A percentile compares a stretch with the other conserved stretches of the same genome.
These are phyloP conservation scores for Acanthurus tractus DNA, from an alignment of 2,797 vertebrate genomes.

Conservation along the genomic window DNA sequence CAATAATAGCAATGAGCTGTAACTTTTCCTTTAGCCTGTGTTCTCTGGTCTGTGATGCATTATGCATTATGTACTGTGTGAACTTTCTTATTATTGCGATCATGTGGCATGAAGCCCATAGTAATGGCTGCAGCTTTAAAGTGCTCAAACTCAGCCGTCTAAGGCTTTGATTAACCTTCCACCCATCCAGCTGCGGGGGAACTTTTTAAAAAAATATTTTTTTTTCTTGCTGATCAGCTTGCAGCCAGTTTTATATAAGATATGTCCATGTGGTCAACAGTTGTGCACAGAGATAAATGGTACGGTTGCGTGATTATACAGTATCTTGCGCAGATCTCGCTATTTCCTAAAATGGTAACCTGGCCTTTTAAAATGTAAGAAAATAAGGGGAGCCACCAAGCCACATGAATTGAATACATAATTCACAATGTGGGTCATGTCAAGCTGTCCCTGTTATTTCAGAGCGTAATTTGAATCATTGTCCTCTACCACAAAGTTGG, in stretches of 20 bases:
- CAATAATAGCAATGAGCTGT: conserved; percentile 73
- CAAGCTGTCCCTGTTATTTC: conserved; percentile 33
- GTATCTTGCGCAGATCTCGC: neutral
- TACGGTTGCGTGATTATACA: neutral
- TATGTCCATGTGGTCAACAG: conserved; percentile 19
- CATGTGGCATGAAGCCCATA: conserved; percentile 75
- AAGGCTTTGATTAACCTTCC: conserved; percentile 70
- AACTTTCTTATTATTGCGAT: conserved; percentile 76
- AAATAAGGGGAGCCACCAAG: conserved; percentile 2
- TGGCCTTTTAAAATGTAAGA: conserved; percentile 6
- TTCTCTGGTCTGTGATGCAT: conserved; percentile 64
- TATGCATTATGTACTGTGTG: conserved; percentile 68
- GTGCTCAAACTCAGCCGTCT: conserved; percentile 50
- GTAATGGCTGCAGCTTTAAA: conserved; percentile 64
- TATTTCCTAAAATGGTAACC: conserved; percentile 13
- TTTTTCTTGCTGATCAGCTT: conserved; percentile 16
- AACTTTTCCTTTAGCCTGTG: conserved; percentile 63
- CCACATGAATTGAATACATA: conserved; percentile 30
- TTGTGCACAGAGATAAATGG: conserved; percentile 17
- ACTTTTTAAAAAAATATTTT: conserved; percentile 23
- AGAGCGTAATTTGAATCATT: conserved; percentile 40
- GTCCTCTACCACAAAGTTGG: conserved; percentile 32
- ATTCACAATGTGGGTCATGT: conserved; percentile 35
- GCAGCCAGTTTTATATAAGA: conserved; percentile 26
- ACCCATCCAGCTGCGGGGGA: conserved; percentile 28